Evolutionary conservation across 1,140 invertebrate genomes (phyloP).

Genomic region (Pseudomyrmex cubaensis): DNA sequence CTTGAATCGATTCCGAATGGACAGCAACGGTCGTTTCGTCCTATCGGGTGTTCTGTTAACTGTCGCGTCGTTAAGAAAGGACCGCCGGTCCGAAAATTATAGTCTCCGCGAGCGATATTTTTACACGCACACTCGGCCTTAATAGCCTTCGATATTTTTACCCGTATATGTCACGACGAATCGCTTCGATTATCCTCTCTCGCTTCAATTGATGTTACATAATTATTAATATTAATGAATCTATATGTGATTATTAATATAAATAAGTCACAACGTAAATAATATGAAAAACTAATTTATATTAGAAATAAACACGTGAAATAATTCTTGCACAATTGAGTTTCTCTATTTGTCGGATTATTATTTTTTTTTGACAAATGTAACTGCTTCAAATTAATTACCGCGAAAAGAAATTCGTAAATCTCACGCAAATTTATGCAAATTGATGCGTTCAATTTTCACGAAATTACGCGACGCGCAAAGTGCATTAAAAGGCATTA

Average conservation of each 20-base stretch:
- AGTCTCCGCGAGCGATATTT: constrained; percentile 5
- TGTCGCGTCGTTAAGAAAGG: constrained; percentile 49
- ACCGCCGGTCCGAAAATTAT: constrained; percentile 34
- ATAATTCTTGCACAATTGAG: too few relatives aligned
- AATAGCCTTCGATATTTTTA: not conserved
- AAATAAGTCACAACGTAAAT: too few relatives aligned
- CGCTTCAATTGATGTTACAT: too few relatives aligned
- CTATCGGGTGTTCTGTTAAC: constrained; percentile 71
- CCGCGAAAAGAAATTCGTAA: not conserved
- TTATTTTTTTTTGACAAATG: too few relatives aligned
- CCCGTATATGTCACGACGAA: not conserved
- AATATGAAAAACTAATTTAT: too few relatives aligned
- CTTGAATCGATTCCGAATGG: constrained; percentile 73
- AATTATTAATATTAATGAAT: not conserved
- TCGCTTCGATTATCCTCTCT: not conserved
- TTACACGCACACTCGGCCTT: not conserved
- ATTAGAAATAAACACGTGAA: too few relatives aligned
- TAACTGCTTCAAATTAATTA: not conserved
- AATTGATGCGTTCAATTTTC: constrained; percentile 44
- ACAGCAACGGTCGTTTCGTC: constrained; percentile 61
- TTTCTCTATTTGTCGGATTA: too few relatives aligned
- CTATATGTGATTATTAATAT: too few relatives aligned
- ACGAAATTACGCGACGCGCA: constrained; percentile 19
- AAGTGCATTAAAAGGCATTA: constrained; percentile 46
- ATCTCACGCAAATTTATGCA: not conserved